Conservation (phyloP, 2,113 vertebrate species). For the Lycocorax pyrrhopterus region DNA sequence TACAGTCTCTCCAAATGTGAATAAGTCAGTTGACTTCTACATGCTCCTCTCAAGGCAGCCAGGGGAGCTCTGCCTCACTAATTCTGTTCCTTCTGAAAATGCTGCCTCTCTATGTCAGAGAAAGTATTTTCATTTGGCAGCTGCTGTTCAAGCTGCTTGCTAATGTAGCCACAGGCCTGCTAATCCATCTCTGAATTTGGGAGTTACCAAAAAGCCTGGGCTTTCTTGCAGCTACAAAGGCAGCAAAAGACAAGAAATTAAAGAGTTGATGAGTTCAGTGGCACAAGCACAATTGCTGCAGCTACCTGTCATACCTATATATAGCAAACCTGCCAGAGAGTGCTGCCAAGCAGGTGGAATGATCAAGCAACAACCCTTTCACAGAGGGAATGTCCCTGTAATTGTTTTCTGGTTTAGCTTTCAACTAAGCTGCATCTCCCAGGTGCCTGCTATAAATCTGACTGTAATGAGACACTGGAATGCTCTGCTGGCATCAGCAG, state of each 20-base stretch:
- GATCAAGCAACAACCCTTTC: not conserved
- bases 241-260: not conserved
- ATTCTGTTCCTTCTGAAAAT: not conserved
- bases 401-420: not conserved
- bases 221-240: not conserved
- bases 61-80: not conserved
- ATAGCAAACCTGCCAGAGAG: not conserved
- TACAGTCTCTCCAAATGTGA: not conserved
- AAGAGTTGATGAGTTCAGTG: not conserved
- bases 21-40: not conserved
- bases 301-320: not conserved
- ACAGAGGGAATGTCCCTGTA: not conserved
- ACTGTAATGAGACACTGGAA: not conserved
- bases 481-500: not conserved
- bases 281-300: not conserved
- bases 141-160: not conserved
- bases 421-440: not conserved
- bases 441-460: not conserved
- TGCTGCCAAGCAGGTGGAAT: not conserved
- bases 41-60: not conserved
- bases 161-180: not conserved
- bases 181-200: not conserved
- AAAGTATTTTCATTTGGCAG: not conserved
- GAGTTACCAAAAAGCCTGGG: not conserved
- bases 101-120: not conserved